Conservation (phyloP, 2,888 invertebrate species). For the Actias luna region DNA sequence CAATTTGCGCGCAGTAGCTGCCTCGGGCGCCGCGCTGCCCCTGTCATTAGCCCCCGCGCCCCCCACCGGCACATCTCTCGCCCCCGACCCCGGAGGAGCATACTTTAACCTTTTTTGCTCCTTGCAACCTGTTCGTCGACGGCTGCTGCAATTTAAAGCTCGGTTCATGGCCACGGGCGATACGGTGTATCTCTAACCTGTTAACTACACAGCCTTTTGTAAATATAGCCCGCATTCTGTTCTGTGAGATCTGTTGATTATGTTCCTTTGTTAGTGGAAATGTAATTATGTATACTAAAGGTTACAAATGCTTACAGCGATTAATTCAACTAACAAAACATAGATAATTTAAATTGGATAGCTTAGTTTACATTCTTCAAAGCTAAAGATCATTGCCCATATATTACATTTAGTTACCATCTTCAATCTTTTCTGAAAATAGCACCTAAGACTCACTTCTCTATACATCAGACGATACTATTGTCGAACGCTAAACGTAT, state of each 20-base stretch:
- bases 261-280: conserved; percentile 2
- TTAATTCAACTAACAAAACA: background rate
- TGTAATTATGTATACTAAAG: background rate
- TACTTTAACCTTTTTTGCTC: conserved; percentile 81
- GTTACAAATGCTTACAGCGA: background rate
- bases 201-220: conserved; percentile 54
- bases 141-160: conserved; percentile 71
- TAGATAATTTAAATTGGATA: too few relatives aligned
- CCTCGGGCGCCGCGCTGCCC: conserved; percentile 79
- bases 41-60: conserved; percentile 72
- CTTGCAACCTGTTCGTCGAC: conserved; percentile 77
- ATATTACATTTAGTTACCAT: too few relatives aligned
- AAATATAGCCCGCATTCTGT: conserved; percentile 28
- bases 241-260: conserved; percentile 2
- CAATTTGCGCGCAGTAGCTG: conserved; percentile 80
- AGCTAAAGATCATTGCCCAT: too few relatives aligned
- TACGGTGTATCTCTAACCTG: conserved; percentile 68
- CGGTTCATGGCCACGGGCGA: conserved; percentile 78
- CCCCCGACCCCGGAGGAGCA: conserved; percentile 52
- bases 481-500: too few relatives aligned
- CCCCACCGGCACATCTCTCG: conserved; percentile 27
- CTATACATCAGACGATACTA: too few relatives aligned
- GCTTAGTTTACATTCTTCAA: too few relatives aligned
- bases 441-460: too few relatives aligned
- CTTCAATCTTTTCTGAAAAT: too few relatives aligned